Evolutionary conservation across 2,888 invertebrate species (phyloP).

Genomic region (Eumacrocentrus americanus): DNA sequence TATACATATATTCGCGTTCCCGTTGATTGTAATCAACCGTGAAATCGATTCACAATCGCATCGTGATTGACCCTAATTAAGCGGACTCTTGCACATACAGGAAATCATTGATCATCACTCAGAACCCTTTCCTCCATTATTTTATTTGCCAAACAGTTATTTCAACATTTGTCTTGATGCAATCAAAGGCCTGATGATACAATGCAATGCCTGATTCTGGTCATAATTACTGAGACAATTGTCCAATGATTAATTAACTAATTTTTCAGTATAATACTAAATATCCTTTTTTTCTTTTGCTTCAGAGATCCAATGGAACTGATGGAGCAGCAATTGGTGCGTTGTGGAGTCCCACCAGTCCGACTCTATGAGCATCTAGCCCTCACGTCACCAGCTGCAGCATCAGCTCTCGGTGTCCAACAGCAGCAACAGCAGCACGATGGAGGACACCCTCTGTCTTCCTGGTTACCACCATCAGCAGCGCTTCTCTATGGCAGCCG

Average conservation of each 20-base stretch:
- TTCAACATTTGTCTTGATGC: background rate
- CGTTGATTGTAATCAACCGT: conserved; percentile 41
- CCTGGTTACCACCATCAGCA: conserved; percentile 53
- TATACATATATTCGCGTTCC: conserved; percentile 14
- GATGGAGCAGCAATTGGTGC: conserved; percentile 59
- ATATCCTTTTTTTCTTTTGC: conserved; percentile 22
- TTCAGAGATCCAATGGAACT: conserved; percentile 59
- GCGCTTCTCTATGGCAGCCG: conserved; percentile 53
- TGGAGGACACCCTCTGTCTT: conserved; percentile 39
- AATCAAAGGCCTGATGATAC: background rate
- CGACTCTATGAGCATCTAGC: conserved; percentile 58
- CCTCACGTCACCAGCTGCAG: conserved; percentile 48
- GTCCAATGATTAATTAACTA: background rate
- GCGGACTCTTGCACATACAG: conserved; percentile 41
- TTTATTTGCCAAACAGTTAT: too few relatives aligned
- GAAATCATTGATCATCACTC: conserved; percentile 55
- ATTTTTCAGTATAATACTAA: too few relatives aligned
- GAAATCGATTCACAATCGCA: conserved; percentile 51
- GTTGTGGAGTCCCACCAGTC: conserved; percentile 58
- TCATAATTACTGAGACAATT: background rate
- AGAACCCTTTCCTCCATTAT: too few relatives aligned
- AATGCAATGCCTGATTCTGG: background rate
- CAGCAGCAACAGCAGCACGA: conserved; percentile 39
- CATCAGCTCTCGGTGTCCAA: conserved; percentile 34
- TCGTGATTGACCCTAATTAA: conserved; percentile 57